A percentile compares a stretch with the other conserved stretches of the same genome.
Evolutionary conservation across 2,113 vertebrate genomes (phyloP).

Genomic region (Condylura cristata): DNA sequence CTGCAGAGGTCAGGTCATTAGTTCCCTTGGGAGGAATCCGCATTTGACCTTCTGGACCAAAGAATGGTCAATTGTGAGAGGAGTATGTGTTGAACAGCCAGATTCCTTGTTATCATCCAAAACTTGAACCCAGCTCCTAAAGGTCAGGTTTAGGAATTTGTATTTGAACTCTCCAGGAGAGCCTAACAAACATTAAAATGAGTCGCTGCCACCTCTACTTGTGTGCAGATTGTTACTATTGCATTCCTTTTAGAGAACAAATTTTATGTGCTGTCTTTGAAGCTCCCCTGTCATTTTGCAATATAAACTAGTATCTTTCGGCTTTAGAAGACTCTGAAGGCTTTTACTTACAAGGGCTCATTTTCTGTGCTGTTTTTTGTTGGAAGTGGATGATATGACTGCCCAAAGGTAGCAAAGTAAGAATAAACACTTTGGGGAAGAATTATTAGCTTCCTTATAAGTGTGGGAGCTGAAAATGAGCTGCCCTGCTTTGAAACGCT

Average conservation of each 20-base stretch:
- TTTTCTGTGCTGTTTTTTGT: conserved; percentile 47
- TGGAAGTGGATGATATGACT: not conserved
- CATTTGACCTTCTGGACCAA: not conserved
- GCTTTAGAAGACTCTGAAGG: not conserved
- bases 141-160: not conserved
- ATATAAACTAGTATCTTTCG: not conserved
- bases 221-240: not conserved
- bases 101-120: not conserved
- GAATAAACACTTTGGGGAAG: conserved; percentile 46
- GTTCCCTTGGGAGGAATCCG: not conserved
- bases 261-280: not conserved
- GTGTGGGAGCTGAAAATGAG: conserved; percentile 9
- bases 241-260: not conserved
- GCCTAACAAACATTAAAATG: not conserved
- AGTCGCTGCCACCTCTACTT: not conserved
- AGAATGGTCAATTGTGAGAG: not conserved
- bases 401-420: conserved; percentile 45
- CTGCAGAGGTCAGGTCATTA: not conserved
- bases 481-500: not conserved
- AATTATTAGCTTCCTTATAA: conserved; percentile 45
- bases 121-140: not conserved
- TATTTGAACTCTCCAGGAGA: not conserved
- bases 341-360: not conserved
- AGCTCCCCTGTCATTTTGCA: not conserved
- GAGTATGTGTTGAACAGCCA: not conserved